Evolutionary conservation across 1,140 invertebrate genomes (phyloP), one percentile per base, ranked within the genome.

Genomic region (Drosophila elegans): DNA sequence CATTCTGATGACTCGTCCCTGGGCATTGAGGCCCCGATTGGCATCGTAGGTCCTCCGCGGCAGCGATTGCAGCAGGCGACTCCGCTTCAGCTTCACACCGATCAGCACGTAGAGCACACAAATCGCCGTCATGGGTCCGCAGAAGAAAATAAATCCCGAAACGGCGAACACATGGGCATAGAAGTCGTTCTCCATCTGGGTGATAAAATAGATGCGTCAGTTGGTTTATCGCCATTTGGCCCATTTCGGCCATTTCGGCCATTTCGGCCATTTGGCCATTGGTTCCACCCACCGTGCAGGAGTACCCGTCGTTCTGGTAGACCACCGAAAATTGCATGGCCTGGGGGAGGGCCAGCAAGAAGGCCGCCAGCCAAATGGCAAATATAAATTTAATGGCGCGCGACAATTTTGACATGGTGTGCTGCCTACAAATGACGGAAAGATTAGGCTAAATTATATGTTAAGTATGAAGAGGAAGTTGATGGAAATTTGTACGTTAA

Each of bases 61-160:
- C 46, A 77, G 56, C 11, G 77, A 85, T 29, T 91, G 90, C 44
- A 91, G 74, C 44, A 90, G 32, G 6, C 90, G 71, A 42, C 90
- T 91, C 4, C 94, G 93, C 72, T 95, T 94, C 29, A 98, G 92
- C 74, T 95, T 95, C 29, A 97, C 83, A 2, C 96, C 97, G 80
- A 98, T 98, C 60, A 97, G 92, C 16, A 96, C 93, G 91, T 98
- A 98, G 3, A 97, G 93, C 3, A 96, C 95, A 6, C 95, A 96
- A 74, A 98, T 98, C 12, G 97, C 92, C 11, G 95, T 95, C 96
- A 98, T 97, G 0, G 97, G 97, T 1, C 95, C 93, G 3, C 97
- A 94, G 91, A 98, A 98, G 92, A 98, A 97, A 41, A 98, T 90
- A 64, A 97, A 94, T 0, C 96, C 96, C 0, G 96, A 97, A 54